A percentile compares a stretch with the other conserved stretches of the same genome.
Conservation (phyloP, 2,797 vertebrate genomes). For the Sebastes jordani region DNA sequence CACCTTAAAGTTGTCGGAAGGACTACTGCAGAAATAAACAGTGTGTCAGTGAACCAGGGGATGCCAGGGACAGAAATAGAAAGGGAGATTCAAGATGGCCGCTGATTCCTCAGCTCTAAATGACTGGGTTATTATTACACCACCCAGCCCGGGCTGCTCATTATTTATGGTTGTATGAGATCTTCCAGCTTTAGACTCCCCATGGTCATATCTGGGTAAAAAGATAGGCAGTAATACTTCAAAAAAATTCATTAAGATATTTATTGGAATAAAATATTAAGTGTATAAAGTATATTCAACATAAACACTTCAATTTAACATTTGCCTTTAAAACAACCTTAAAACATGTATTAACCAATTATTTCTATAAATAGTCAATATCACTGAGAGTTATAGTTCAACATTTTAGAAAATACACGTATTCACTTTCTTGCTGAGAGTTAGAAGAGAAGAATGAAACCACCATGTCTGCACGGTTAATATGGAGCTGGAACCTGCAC, state of each 20-base stretch:
- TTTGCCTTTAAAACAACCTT: background rate
- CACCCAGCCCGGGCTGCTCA: background rate
- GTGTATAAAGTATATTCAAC: background rate
- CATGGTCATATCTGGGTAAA: background rate
- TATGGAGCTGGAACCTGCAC: background rate
- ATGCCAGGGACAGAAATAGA: conserved; percentile 53
- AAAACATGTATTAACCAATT: background rate
- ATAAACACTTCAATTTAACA: background rate
- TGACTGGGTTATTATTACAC: conserved; percentile 30
- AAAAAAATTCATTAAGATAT: background rate
- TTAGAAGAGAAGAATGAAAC: background rate
- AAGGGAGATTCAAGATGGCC: conserved; percentile 34
- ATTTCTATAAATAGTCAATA: background rate
- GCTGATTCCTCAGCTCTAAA: background rate
- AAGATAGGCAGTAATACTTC: background rate
- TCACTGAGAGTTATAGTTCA: background rate
- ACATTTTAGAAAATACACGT: background rate
- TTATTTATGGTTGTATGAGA: conserved; percentile 2
- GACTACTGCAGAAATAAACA: conserved; percentile 24
- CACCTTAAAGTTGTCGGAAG: background rate
- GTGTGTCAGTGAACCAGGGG: conserved; percentile 44
- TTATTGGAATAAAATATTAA: background rate
- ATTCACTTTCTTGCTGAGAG: background rate
- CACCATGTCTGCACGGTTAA: background rate
- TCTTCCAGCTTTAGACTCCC: background rate